Evolutionary conservation across 2,113 vertebrate species (phyloP), one percentile per base, ranked within the genome.

Genomic region (Atlantisia rogersi): DNA sequence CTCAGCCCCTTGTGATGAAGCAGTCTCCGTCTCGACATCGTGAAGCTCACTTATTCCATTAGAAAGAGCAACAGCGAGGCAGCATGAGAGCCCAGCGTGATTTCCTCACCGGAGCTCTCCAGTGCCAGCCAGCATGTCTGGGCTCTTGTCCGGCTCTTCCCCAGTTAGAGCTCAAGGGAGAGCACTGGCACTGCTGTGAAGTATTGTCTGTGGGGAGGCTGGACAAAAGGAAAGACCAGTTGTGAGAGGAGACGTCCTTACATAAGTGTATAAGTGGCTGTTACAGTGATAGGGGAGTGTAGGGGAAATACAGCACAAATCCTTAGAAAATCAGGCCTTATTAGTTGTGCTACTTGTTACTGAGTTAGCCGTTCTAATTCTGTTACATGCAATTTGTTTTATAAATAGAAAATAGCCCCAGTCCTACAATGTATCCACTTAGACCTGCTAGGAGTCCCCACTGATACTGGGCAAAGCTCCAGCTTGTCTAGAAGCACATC

Each of bases 61-160:
- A 62, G 44, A 25, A 75, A 21, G 42, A 31, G 46, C 32, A 46
- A 32, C 53, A 16, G 29, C 16, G 70, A 73, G 48, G 71, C 14
- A 53, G 24, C 5, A 0, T 9, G 32, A 55, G 25, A 84, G 52
- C 39, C n/a, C 55, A 11, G 11, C 22, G 9, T 18, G 22, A 37
- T 19, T 42, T 26, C 5, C 4, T 52, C 0, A 0, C 44, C 21
- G 17, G 40, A 62, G 40, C 55, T 63, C 32, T 64, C 32, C 15
- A 9, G 44, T 2, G 2, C 19, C 42, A 35, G 39, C 16, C 24
- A 24, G 13, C 9, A 5, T 1, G 10, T 2, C 19, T 24, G 26
- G n/a, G 39, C 35, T 32, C 11, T 69, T 64, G 39, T 59, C 37
- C 48, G 22, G 32, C 21, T 52, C 29, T 64, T 19, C n/a, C 56